Percentiles rank a stretch among this genome's conserved stretches.
phyloP scores from a whole-genome alignment of 2,888 invertebrate species.

The Melikaiella ostensackeni region DNA sequence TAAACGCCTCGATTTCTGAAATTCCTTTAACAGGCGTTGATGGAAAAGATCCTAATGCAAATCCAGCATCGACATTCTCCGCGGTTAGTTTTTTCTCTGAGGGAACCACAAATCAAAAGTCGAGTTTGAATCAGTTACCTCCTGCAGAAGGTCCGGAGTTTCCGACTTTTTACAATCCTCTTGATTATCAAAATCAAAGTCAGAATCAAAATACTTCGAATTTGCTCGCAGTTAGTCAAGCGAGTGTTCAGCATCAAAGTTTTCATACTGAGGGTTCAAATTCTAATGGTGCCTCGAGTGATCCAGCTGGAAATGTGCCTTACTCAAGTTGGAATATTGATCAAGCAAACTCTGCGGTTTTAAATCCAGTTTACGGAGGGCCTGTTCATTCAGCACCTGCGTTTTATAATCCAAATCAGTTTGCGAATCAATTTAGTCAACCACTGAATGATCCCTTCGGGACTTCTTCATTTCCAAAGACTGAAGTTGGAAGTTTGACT shows the following conservation, averaged over 20 bases:
- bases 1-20: conserved; percentile 44
- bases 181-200: conserved; percentile 11
- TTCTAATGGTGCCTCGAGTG: background rate
- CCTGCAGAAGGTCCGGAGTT: background rate
- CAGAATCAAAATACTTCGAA: conserved; percentile 17
- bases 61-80: conserved; percentile 11
- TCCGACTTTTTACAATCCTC: conserved; percentile 30
- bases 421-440: conserved; percentile 46
- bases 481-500: conserved; percentile 29
- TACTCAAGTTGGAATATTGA: conserved; percentile 5
- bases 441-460: conserved; percentile 41
- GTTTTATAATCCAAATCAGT: conserved; percentile 66
- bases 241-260: background rate
- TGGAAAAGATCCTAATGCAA: conserved; percentile 20
- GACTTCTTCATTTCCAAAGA: conserved; percentile 42
- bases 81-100: conserved; percentile 52
- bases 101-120: conserved; percentile 39
- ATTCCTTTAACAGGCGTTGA: background rate
- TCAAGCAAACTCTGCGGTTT: conserved; percentile 33
- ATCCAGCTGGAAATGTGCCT: conserved; percentile 21
- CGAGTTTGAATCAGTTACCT: conserved; percentile 48
- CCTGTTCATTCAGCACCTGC: conserved; percentile 45
- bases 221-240: background rate
- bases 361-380: conserved; percentile 42
- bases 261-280: background rate